Base-by-base conservation (phyloP, 2,113 vertebrate species). In the Leiothrix lutea region DNA sequence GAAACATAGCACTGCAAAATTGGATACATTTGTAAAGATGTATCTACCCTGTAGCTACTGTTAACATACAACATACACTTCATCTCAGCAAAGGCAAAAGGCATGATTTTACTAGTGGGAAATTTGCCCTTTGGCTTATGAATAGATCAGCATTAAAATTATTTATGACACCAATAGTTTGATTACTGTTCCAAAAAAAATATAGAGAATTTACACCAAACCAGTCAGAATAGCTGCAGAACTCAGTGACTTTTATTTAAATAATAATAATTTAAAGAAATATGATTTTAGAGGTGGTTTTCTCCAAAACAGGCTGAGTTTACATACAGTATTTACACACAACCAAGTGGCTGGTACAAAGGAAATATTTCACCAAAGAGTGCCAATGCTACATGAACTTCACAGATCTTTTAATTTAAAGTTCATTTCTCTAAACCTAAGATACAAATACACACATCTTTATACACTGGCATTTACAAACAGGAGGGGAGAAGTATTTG, bases 61-160 rank as follows among this genome's bases (percentile, higher is more conserved):
- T 22, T 78, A 87, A 54, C n/a, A 73, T 10, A 66, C 29, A 79
- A 66, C 6, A 0, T 44, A 20, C n/a, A 93, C 40, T 86, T 75
- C 61, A 42, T 58, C 78, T 75, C 50, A 88, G 72, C 28, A 78
- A 94, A 96, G 57, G 57, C 64, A 86, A 54, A 57, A 51, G 62
- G 84, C 44, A 83, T n/a, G 14, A 82, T 90, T 95, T 93, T 47
- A 75, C 62, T 47, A 60, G 79, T 6, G 11, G 66, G 62, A 80
- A 93, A 77, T 91, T 53, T 94, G 51, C 18, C 54, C 91, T 87
- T 94, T 45, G 75, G 64, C 77, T 95, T 92, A 42, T 62, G 75
- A 95, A 92, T 50, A 88, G 57, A 92, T 80, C 88, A 95, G 65
- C 67, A 90, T 75, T 82, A 82, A 92, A 95, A 91, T 72, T 70